These are phyloP conservation scores for Mus caroli DNA, from an alignment of 2,797 vertebrate genomes.

Conservation along the genomic window DNA sequence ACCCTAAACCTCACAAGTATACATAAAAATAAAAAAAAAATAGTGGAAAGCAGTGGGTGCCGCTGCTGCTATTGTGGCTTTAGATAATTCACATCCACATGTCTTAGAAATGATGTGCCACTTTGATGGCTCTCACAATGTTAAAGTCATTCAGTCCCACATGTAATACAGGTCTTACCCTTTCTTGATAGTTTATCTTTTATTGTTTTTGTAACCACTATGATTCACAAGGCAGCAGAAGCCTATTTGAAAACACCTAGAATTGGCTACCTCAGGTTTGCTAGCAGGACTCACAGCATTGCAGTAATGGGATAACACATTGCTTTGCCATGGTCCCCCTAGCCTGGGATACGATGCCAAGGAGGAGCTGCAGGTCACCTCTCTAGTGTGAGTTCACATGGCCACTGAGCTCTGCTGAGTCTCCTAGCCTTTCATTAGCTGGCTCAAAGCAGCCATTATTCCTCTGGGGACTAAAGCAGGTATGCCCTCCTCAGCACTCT, in stretches of 20 bases:
- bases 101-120: background rate
- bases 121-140: background rate
- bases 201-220: background rate
- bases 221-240: background rate
- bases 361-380: background rate
- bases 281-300: background rate
- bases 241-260: background rate
- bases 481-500: background rate
- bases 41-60: background rate
- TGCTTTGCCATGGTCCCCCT: background rate
- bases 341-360: background rate
- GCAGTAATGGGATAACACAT: background rate
- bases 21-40: background rate
- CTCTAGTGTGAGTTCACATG: constrained; percentile 30
- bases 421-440: constrained; percentile 58
- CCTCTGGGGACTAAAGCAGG: constrained; percentile 59
- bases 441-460: constrained; percentile 40
- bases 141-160: background rate
- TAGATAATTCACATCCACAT: background rate
- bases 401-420: background rate
- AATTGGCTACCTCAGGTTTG: background rate
- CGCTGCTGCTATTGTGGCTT: background rate
- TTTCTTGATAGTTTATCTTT: constrained; percentile 22
- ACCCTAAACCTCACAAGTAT: background rate
- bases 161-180: background rate